Conservation (phyloP, 2,113 vertebrate genomes). For the Mesitornis unicolor region DNA sequence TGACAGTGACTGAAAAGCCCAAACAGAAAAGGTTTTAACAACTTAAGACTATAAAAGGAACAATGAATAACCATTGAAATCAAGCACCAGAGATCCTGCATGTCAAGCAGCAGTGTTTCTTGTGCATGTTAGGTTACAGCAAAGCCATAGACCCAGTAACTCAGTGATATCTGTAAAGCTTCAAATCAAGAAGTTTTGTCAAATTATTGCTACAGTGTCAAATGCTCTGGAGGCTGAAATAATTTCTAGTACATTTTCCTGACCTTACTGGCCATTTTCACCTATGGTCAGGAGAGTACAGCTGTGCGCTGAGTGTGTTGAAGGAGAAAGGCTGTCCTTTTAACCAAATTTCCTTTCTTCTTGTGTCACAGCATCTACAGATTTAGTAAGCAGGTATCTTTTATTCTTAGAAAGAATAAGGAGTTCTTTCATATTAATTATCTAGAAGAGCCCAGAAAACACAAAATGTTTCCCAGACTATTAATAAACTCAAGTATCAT, state of each 20-base stretch:
- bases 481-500: not conserved
- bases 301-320: accelerated
- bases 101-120: not conserved
- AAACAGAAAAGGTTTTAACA: not conserved
- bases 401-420: not conserved
- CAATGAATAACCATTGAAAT: not conserved
- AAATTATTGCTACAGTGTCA: not conserved
- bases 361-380: not conserved
- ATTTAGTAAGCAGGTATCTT: not conserved
- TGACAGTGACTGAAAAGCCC: not conserved
- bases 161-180: not conserved
- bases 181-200: not conserved
- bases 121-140: not conserved
- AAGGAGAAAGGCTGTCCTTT: not conserved
- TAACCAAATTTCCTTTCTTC: not conserved
- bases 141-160: not conserved
- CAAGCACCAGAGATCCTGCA: not conserved
- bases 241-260: not conserved
- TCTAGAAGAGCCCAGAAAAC: not conserved
- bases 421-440: not conserved
- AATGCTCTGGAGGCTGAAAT: not conserved
- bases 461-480: not conserved
- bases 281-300: not conserved
- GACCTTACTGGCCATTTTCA: not conserved
- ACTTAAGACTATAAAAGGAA: not conserved